Evolutionary conservation across 1,140 invertebrate genomes (phyloP), one percentile per base, ranked within the genome.

Genomic region (Himalopsyche phryganea): DNA sequence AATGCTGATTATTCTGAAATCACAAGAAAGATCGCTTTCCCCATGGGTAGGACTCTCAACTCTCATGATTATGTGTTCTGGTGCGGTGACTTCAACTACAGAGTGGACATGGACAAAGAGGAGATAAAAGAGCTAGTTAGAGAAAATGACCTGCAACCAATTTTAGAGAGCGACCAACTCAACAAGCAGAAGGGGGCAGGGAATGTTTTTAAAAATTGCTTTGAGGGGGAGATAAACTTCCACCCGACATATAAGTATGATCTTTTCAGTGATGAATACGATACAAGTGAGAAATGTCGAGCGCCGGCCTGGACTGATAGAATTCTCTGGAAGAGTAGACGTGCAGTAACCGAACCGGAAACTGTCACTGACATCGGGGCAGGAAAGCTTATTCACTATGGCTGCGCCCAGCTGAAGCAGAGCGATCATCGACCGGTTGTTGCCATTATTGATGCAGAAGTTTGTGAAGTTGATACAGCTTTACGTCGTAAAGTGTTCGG

Each of bases 71-170:
- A 96, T 75, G 87, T 99, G 0, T 98, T 99, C 74, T 99, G 97
- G 96, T 96, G 95, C 74, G 98, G 98, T 0, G 98, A 99, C 80
- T 99, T 99, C 74, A 99, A 99, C 74, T 99, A 99, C 71, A 83
- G 98, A 52, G 89, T 99, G 58, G 96, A 98, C 71, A 85, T 98
- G 82, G 87, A 91, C 50, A 95, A 94, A 70, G 95, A 98, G 10
- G 92, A 98, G 70, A 88, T 98, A 57, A 93, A 96, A 71, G 86
- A 91, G 52, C 77, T 91, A 56, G 84, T 98, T 1, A 83, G 83
- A 45, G 81, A 85, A 54, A 85, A 90, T 56, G 90, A 97, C 69
- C 85, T 92, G 59, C 75, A 85, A 54, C 77, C 86, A 41, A 83
- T 99, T 41, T 74, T 96, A 14, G 83, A 90, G 62, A 80, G 85